These are phyloP conservation scores for Paedocypris sp. DNA, from an alignment of 2,113 vertebrate genomes.

Conservation along the genomic window DNA sequence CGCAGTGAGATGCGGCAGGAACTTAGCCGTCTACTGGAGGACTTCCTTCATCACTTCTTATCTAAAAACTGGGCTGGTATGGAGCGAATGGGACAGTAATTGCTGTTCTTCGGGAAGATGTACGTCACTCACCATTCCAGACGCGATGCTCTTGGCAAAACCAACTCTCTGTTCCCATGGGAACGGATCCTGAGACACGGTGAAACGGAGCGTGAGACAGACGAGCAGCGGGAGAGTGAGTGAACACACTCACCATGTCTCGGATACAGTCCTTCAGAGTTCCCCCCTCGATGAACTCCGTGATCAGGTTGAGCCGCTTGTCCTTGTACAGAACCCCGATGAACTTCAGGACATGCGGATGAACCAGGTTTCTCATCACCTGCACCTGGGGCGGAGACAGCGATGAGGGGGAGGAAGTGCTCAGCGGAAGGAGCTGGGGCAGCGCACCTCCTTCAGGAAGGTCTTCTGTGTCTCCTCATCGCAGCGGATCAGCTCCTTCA, in stretches of 20 bases:
- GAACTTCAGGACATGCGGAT: constrained; percentile 88
- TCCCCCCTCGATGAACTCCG: constrained; percentile 90
- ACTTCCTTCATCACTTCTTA: too few species aligned
- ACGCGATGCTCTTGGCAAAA: constrained; percentile 89
- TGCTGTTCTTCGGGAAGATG: too few species aligned
- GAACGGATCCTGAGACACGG: constrained; percentile 73
- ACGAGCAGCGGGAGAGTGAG: not conserved
- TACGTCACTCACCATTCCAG: constrained; percentile 88
- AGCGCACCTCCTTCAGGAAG: constrained; percentile 83
- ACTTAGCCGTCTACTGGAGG: too few species aligned
- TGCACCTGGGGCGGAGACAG: constrained; percentile 69
- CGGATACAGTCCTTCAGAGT: constrained; percentile 91
- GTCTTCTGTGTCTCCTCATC: constrained; percentile 96
- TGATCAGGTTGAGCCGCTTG: constrained; percentile 89
- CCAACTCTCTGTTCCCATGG: constrained; percentile 92
- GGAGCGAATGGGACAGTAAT: too few species aligned
- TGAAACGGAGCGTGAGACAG: not conserved
- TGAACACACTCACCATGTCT: constrained; percentile 58
- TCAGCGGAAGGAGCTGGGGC: not conserved
- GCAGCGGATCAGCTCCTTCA: constrained; percentile 95
- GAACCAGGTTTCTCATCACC: constrained; percentile 90
- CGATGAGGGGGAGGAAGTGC: not conserved
- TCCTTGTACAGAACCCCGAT: constrained; percentile 96
- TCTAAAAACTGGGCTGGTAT: too few species aligned
- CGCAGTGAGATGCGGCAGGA: not conserved